These are phyloP conservation scores for Syrrhaptes paradoxus DNA, from an alignment of 2,113 vertebrate species.

Conservation along the genomic window DNA sequence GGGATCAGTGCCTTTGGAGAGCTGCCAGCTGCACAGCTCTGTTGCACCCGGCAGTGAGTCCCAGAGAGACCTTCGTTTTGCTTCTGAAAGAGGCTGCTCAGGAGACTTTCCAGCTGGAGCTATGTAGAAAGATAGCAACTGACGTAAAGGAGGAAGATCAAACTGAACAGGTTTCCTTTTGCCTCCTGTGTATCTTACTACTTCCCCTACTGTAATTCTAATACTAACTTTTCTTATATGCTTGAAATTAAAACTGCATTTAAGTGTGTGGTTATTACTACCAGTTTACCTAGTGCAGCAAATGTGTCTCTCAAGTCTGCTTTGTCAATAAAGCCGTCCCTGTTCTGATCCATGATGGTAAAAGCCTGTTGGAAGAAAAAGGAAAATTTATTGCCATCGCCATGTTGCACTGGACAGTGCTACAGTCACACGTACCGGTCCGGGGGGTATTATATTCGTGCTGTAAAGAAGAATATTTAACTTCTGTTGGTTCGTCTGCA, in stretches of 20 bases:
- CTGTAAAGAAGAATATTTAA: constrained; percentile 16
- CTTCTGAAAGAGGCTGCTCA: background rate
- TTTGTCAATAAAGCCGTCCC: constrained; percentile 90
- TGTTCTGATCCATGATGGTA: constrained; percentile 94
- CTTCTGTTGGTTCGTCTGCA: constrained; percentile 46
- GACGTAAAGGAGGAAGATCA: background rate
- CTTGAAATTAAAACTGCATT: background rate
- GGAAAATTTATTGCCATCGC: background rate
- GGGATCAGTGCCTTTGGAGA: constrained; percentile 2
- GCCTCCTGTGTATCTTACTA: background rate
- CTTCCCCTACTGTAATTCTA: background rate
- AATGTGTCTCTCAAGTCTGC: constrained; percentile 87
- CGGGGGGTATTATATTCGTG: background rate
- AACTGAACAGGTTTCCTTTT: constrained; percentile 12
- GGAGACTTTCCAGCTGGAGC: constrained; percentile 27
- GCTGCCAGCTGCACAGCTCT: background rate
- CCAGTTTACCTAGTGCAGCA: constrained; percentile 79
- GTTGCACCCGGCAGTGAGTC: background rate
- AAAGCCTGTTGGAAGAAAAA: constrained; percentile 80
- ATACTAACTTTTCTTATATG: background rate
- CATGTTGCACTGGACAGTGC: background rate
- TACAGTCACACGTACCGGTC: background rate
- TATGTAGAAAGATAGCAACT: background rate
- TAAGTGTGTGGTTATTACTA: background rate
- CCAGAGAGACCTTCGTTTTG: background rate